A percentile compares a stretch with the other conserved stretches of the same genome.
Evolutionary conservation across 2,888 invertebrate genomes (phyloP).

Genomic region (Dasysyrphus albostriatus): DNA sequence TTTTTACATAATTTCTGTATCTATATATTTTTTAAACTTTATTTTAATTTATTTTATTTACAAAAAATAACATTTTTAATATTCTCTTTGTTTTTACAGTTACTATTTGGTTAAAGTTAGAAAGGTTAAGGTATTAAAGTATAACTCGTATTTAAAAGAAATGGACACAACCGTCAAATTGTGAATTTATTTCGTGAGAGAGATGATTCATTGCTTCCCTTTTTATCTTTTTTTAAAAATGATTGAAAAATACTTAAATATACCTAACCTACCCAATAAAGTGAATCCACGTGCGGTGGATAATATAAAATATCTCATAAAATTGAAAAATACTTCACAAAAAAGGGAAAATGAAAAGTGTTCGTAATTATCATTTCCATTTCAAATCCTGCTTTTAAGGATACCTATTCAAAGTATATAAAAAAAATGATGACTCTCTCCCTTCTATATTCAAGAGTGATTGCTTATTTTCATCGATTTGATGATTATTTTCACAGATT

Average conservation of each 20-base stretch:
- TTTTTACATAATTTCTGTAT: slow-evolving; percentile 45
- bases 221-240: background rate
- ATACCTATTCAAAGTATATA: slow-evolving; percentile 3
- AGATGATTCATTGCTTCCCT: background rate
- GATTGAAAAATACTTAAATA: background rate
- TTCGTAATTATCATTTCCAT: slow-evolving; percentile 21
- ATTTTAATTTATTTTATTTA: slow-evolving; percentile 44
- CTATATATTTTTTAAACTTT: slow-evolving; percentile 3
- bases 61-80: slow-evolving; percentile 33
- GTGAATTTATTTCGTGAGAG: background rate
- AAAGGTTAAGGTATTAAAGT: background rate
- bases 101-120: slow-evolving; percentile 15
- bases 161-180: slow-evolving; percentile 12
- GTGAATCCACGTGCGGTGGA: slow-evolving; percentile 25
- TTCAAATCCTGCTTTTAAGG: background rate
- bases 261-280: background rate
- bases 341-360: background rate
- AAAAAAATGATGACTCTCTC: background rate
- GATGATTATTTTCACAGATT: slow-evolving; percentile 26
- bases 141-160: background rate
- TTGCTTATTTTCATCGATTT: slow-evolving; percentile 45
- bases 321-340: slow-evolving; percentile 16
- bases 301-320: slow-evolving; percentile 16
- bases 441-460: background rate
- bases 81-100: background rate